These are phyloP conservation scores for Bradypodion ventrale DNA, from an alignment of 2,797 vertebrate species.

Conservation along the genomic window DNA sequence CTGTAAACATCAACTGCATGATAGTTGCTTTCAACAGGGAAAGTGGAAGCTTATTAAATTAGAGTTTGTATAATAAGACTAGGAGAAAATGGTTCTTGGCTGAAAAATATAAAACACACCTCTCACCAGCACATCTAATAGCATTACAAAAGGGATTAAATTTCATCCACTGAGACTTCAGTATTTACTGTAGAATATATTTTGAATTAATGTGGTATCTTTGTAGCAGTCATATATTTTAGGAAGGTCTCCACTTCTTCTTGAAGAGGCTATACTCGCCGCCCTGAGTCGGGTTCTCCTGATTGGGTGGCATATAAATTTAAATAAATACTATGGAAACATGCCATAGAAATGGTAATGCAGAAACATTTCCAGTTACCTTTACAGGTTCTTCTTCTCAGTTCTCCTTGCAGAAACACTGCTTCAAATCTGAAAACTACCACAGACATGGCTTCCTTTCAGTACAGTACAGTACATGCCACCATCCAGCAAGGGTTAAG, in stretches of 20 bases:
- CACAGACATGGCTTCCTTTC: background rate
- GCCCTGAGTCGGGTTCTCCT: no score
- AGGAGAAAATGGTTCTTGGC: slow-evolving; percentile 30
- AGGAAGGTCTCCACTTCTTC: background rate
- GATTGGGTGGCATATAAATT: no score
- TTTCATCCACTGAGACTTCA: slow-evolving; percentile 12
- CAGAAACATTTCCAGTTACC: background rate
- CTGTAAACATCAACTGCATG: background rate
- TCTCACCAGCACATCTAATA: slow-evolving; percentile 11
- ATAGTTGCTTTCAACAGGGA: background rate
- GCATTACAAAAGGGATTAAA: slow-evolving; percentile 20
- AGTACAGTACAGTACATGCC: background rate
- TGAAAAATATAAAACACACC: slow-evolving; percentile 21
- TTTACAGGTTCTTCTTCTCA: no score
- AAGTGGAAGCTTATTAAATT: slow-evolving; percentile 39
- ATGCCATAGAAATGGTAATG: background rate
- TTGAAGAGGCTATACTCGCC: background rate
- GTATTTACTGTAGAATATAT: slow-evolving; percentile 12
- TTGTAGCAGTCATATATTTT: slow-evolving; percentile 2
- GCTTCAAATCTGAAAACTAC: background rate
- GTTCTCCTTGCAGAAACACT: background rate
- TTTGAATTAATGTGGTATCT: slow-evolving; percentile 10
- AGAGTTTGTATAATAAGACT: slow-evolving; percentile 22
- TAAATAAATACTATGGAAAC: background rate
- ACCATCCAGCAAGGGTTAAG: background rate